phyloP scores from a whole-genome alignment of 2,888 invertebrate genomes.

The Vannuccia rotundouncinata region DNA sequence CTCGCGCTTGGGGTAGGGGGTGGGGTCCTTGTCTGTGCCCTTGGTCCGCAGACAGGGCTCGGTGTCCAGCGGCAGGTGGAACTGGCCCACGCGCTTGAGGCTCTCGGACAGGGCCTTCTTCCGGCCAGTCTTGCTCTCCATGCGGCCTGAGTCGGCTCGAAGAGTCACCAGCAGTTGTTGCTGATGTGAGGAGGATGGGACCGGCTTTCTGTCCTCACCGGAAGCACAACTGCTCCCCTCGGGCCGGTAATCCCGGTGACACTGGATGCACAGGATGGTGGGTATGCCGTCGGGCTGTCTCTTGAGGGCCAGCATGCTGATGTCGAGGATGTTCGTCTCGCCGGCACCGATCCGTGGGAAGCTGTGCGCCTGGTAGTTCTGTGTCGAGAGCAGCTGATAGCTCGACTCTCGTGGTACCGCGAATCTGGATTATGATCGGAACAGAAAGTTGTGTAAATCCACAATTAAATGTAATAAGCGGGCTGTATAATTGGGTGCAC shows the following conservation, averaged over 20 bases:
- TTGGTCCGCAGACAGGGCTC: background rate
- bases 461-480: no score
- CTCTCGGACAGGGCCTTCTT: constrained; percentile 28
- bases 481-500: no score
- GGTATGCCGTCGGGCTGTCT: background rate
- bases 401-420: background rate
- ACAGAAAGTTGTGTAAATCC: no score
- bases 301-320: constrained; percentile 7
- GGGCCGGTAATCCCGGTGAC: background rate
- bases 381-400: background rate
- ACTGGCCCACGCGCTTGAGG: background rate
- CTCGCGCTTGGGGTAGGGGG: constrained; percentile 31
- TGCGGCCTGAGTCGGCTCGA: background rate
- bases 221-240: background rate
- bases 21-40: constrained; percentile 16
- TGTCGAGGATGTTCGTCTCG: constrained; percentile 14
- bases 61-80: constrained; percentile 19
- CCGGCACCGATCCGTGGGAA: constrained; percentile 30
- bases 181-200: background rate
- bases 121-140: background rate
- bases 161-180: background rate
- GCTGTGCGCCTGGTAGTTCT: constrained; percentile 4
- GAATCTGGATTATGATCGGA: no score
- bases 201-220: background rate
- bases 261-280: background rate